Base-by-base conservation (phyloP, 2,888 invertebrate species). In the Rhagium mordax region DNA sequence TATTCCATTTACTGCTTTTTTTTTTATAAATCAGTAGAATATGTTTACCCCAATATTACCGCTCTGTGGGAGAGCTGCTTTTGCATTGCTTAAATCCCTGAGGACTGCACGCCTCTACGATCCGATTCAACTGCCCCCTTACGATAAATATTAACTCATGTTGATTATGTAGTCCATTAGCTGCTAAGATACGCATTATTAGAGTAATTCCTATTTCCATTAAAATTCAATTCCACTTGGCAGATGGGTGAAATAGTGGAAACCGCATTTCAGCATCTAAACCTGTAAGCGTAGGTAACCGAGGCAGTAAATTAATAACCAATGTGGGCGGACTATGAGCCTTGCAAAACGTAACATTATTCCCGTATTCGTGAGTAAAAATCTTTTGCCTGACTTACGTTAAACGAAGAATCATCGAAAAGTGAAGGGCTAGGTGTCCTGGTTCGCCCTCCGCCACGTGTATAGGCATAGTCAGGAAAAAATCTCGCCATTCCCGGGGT, bases 351-450 rank as follows among this genome's bases (percentile, higher is more conserved):
- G 3, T 2, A n/a, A 41, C n/a, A 41, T 41, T n/a, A 4, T n/a
- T n/a, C n/a, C n/a, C 5, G 13, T 10, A 4, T 41, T 41, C 7
- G 29, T 33, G 41, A 41, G 4, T 62, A 21, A 41, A 47, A 21
- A 57, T 16, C 7, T 68, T 41, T 27, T n/a, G n/a, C 10, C 15
- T 78, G 24, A 83, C 83, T 84, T 78, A 83, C 83, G 72, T 84
- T 83, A 79, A 85, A 85, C 72, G 85, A 83, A 80, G 83, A 83
- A 66, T 82, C 79, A 74, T 86, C 85, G 74, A 85, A 83, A 72
- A 85, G 78, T 51, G 83, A 81, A 71, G 84, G 82, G 71, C 82
- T 81, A 29, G 84, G 85, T 47, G 81, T 77, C 72, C 84, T 82
- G 59, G 84, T 75, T 74, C 83, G 80, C 73, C 81, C 83, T 67